Percentiles rank a stretch among this genome's conserved stretches.
These are phyloP conservation scores for Myzus persicae DNA, from an alignment of 1,140 invertebrate genomes.

Conservation along the genomic window DNA sequence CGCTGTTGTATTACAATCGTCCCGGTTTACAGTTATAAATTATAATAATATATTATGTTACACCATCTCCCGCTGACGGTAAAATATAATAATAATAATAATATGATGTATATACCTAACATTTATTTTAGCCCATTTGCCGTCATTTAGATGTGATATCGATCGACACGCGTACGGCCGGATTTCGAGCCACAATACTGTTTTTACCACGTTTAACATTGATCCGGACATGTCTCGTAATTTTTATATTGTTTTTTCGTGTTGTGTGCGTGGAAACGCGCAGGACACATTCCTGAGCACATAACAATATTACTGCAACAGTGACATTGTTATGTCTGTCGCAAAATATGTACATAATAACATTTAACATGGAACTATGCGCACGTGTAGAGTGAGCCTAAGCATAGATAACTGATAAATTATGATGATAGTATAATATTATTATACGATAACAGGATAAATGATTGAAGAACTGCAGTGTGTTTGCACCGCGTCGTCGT, in stretches of 20 bases:
- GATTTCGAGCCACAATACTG: background rate
- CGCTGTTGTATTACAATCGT: background rate
- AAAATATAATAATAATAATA: background rate
- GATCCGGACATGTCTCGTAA: background rate
- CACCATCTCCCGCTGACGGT: background rate
- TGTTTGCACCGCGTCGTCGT: background rate
- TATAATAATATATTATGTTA: background rate
- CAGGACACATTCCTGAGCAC: background rate
- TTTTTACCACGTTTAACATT: background rate
- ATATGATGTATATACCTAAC: background rate
- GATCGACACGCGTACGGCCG: background rate
- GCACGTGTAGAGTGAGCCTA: background rate
- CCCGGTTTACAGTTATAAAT: background rate
- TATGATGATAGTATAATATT: background rate
- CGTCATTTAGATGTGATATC: background rate
- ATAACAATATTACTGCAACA: background rate
- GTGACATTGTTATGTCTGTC: background rate
- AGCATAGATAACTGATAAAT: constrained; percentile 15
- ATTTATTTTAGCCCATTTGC: background rate
- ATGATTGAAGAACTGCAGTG: background rate
- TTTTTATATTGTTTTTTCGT: background rate
- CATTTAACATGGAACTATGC: constrained; percentile 5
- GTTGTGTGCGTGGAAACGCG: background rate
- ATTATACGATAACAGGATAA: background rate
- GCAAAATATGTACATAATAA: background rate